Percentiles rank a stretch among this genome's conserved stretches.
These are phyloP conservation scores for Turdus rufiventris DNA, from an alignment of 2,113 vertebrate species.

Conservation along the genomic window DNA sequence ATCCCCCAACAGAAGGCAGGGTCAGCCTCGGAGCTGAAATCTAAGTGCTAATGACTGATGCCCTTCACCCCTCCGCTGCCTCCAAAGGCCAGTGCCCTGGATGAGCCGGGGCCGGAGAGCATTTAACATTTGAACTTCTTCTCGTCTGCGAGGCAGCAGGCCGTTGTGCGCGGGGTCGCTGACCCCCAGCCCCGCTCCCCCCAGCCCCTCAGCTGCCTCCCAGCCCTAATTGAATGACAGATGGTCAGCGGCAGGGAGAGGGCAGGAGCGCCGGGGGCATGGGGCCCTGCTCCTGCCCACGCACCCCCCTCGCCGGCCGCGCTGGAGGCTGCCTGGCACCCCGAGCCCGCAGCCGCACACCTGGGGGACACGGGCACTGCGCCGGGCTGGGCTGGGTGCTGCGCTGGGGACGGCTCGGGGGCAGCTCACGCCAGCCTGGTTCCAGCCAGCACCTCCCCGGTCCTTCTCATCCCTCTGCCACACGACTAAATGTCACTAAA, in stretches of 20 bases:
- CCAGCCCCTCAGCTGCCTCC: constrained; percentile 75
- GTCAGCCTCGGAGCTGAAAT: constrained; percentile 70
- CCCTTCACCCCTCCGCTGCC: constrained; percentile 68
- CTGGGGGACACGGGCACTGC: background rate
- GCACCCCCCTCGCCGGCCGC: background rate
- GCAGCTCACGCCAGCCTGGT: accelerated
- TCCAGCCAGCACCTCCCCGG: too few relatives aligned
- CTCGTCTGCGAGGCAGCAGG: constrained; percentile 73
- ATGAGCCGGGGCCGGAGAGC: constrained; percentile 65
- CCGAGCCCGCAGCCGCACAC: accelerated
- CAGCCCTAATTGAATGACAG: constrained; percentile 85
- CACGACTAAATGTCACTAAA: accelerated
- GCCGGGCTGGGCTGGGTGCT: background rate
- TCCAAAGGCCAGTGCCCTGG: constrained; percentile 49
- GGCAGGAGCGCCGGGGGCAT: constrained; percentile 26
- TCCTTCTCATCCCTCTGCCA: background rate
- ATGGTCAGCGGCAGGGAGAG: constrained; percentile 78
- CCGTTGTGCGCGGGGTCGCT: constrained; percentile 77
- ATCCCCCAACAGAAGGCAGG: constrained; percentile 75
- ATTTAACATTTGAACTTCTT: constrained; percentile 83
- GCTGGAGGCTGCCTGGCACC: background rate
- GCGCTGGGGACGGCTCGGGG: background rate
- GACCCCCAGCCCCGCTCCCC: constrained; percentile 71
- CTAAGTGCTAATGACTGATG: constrained; percentile 79
- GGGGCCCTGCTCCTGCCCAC: background rate